Evolutionary conservation across 2,797 vertebrate genomes (phyloP).

Genomic region (Rhabdophis nuchalis): DNA sequence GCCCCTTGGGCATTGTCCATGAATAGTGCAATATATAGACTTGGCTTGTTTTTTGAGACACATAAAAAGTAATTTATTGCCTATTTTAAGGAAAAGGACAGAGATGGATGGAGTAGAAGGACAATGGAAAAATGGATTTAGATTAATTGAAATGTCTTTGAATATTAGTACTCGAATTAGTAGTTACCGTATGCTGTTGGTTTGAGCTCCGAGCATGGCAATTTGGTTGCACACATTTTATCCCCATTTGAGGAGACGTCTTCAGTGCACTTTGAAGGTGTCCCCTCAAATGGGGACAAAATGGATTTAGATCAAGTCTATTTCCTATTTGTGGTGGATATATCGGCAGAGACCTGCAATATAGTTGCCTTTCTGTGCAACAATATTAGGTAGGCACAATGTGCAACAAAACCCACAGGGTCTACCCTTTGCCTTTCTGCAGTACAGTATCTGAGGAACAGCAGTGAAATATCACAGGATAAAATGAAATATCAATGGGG

Average conservation of each 20-base stretch:
- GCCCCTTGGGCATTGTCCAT: slow-evolving; percentile 1
- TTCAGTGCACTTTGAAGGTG: too few relatives aligned
- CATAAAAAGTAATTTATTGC: background rate
- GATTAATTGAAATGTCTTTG: background rate
- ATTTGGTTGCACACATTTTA: too few relatives aligned
- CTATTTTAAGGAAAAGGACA: background rate
- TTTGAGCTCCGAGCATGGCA: too few relatives aligned
- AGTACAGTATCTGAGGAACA: background rate
- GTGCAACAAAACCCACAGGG: background rate
- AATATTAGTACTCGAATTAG: too few relatives aligned
- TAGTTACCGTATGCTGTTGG: too few relatives aligned
- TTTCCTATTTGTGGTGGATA: background rate
- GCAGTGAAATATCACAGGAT: background rate
- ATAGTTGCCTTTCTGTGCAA: background rate
- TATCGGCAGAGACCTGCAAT: background rate
- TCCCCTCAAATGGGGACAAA: too few relatives aligned
- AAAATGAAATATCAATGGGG: background rate
- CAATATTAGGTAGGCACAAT: background rate
- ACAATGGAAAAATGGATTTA: background rate
- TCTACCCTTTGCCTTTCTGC: background rate
- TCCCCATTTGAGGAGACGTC: too few relatives aligned
- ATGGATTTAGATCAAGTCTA: background rate
- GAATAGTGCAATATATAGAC: slow-evolving; percentile 1
- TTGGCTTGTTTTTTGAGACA: background rate
- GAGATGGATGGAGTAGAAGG: too few relatives aligned